Evolutionary conservation across 2,797 vertebrate species (phyloP).

Genomic region (Halcyon badia): DNA sequence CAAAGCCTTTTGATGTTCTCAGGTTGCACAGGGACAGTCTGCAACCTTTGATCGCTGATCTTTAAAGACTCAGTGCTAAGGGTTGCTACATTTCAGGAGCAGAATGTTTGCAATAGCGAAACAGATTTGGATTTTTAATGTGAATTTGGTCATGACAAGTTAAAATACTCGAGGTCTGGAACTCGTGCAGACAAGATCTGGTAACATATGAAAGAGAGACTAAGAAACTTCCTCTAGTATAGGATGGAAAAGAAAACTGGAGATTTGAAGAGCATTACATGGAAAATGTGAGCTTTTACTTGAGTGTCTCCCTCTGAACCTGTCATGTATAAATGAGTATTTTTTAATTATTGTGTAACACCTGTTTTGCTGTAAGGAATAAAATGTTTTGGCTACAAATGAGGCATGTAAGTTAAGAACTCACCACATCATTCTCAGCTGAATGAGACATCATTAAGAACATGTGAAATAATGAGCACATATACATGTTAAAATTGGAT

Average conservation of each 20-base stretch:
- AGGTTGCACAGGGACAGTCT: neutral
- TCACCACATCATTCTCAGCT: slow-evolving; percentile 67
- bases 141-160: neutral
- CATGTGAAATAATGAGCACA: slow-evolving; percentile 47
- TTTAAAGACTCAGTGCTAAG: neutral
- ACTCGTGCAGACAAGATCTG: neutral
- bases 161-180: neutral
- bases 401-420: slow-evolving; percentile 73
- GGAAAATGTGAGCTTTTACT: slow-evolving; percentile 59
- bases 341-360: slow-evolving; percentile 72
- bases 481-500: slow-evolving; percentile 42
- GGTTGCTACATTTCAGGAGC: neutral
- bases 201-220: neutral
- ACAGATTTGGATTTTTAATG: neutral
- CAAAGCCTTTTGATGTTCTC: neutral
- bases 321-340: slow-evolving; percentile 31
- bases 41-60: neutral
- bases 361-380: slow-evolving; percentile 79
- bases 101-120: neutral
- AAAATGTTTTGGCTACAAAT: slow-evolving; percentile 76
- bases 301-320: slow-evolving; percentile 46
- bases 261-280: slow-evolving; percentile 3
- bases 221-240: neutral
- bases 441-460: slow-evolving; percentile 64
- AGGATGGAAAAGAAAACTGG: slow-evolving; percentile 14